Conservation (phyloP, 2,888 invertebrate species). For the Scaptomyza polygonia region DNA sequence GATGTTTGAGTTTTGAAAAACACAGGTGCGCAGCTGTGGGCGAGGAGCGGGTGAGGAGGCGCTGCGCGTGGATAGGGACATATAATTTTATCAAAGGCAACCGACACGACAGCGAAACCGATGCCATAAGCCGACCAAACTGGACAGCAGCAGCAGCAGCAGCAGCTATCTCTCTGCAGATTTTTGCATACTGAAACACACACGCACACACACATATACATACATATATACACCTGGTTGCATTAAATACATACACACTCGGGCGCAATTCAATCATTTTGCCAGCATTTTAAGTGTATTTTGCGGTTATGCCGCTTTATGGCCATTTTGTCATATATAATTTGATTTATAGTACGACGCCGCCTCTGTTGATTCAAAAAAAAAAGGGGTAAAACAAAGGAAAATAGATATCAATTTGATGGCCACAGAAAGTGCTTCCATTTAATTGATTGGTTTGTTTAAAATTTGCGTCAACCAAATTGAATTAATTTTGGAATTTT, state of each 20-base stretch:
- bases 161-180: constrained; percentile 14
- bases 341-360: constrained; percentile 66
- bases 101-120: constrained; percentile 43
- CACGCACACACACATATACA: neutral
- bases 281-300: constrained; percentile 75
- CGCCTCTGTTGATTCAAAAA: constrained; percentile 10
- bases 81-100: constrained; percentile 73
- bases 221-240: constrained; percentile 7
- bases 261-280: constrained; percentile 74
- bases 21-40: constrained; percentile 62
- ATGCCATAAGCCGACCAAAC: constrained; percentile 49
- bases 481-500: constrained; percentile 59
- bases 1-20: constrained; percentile 65
- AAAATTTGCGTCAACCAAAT: constrained; percentile 58
- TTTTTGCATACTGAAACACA: too few species aligned
- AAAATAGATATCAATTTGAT: constrained; percentile 33
- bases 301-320: constrained; percentile 76
- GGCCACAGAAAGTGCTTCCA: constrained; percentile 48
- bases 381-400: constrained; percentile 17
- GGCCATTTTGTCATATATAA: constrained; percentile 74
- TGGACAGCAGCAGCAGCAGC: constrained; percentile 43
- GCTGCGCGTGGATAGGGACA: constrained; percentile 12
- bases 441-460: constrained; percentile 67
- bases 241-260: constrained; percentile 27
- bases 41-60: neutral